phyloP scores from a whole-genome alignment of 2,888 invertebrate genomes.

The Hartigia nigra region DNA sequence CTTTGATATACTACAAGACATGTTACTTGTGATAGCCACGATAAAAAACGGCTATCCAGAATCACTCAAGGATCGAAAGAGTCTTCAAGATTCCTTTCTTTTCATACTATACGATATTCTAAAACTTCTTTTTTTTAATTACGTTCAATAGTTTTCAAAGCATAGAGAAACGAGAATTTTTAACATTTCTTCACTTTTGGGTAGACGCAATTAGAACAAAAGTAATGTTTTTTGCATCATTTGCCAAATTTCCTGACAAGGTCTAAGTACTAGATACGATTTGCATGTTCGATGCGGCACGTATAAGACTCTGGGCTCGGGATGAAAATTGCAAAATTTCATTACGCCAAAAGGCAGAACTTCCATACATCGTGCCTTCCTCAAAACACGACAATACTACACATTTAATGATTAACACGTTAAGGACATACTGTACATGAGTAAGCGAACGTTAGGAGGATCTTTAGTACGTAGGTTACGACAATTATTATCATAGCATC shows the following conservation, averaged over 20 bases:
- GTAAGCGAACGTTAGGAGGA: not conserved
- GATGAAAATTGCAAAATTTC: not conserved
- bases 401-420: conserved; percentile 25
- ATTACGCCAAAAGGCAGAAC: conserved; percentile 47
- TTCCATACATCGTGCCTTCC: conserved; percentile 61
- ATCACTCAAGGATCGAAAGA: not conserved
- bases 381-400: conserved; percentile 49
- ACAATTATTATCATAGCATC: not conserved
- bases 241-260: not conserved
- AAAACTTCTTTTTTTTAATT: not conserved
- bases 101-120: not conserved
- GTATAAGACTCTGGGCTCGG: not conserved
- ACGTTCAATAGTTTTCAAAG: not conserved
- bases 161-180: not conserved
- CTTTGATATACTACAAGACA: conserved; percentile 64
- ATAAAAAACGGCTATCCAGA: not conserved
- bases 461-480: not conserved
- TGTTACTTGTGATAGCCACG: conserved; percentile 61
- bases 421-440: not conserved
- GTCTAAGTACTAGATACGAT: not conserved
- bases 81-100: not conserved
- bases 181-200: not conserved
- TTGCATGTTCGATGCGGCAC: not conserved
- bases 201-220: not conserved
- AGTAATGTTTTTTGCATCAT: not conserved